A percentile compares a stretch with the other conserved stretches of the same genome.
phyloP scores from a whole-genome alignment of 2,888 invertebrate genomes.

The Platycnemis pennipes region DNA sequence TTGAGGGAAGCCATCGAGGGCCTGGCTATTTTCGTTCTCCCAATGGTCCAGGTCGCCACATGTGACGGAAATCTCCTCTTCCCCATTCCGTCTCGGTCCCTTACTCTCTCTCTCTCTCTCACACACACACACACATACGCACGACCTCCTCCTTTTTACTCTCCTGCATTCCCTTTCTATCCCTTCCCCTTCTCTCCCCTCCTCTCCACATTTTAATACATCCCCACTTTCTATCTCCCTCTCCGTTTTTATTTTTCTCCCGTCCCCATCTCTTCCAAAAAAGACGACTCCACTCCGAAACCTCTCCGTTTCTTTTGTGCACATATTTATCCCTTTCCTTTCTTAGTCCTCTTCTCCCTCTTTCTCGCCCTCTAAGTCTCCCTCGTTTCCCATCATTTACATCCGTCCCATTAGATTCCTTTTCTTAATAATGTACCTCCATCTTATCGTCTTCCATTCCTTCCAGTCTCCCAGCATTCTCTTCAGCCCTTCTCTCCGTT shows the following conservation, averaged over 20 bases:
- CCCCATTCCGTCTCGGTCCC: neutral
- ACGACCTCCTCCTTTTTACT: neutral
- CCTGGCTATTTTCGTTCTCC: conserved; percentile 63
- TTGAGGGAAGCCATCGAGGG: conserved; percentile 59
- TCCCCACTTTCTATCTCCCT: neutral
- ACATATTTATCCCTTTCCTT: neutral
- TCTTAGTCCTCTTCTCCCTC: too few species aligned
- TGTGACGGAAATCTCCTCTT: conserved; percentile 58
- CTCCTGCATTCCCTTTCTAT: neutral
- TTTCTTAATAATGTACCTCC: too few species aligned
- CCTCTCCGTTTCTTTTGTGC: neutral
- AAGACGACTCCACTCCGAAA: neutral
- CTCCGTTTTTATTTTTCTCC: neutral
- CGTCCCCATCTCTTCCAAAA: neutral
- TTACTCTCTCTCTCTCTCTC: neutral
- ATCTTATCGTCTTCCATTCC: neutral
- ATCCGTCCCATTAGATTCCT: too few species aligned
- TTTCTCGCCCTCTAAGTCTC: too few species aligned
- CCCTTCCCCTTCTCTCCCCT: neutral
- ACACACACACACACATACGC: neutral
- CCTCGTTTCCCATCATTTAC: too few species aligned
- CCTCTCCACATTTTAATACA: neutral
- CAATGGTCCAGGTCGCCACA: conserved; percentile 67
- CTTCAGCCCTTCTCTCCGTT: too few species aligned
- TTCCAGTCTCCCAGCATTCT: neutral